Evolutionary conservation across 2,113 vertebrate species (phyloP), one percentile per base, ranked within the genome.

Genomic region (Actenoides lindsayi): DNA sequence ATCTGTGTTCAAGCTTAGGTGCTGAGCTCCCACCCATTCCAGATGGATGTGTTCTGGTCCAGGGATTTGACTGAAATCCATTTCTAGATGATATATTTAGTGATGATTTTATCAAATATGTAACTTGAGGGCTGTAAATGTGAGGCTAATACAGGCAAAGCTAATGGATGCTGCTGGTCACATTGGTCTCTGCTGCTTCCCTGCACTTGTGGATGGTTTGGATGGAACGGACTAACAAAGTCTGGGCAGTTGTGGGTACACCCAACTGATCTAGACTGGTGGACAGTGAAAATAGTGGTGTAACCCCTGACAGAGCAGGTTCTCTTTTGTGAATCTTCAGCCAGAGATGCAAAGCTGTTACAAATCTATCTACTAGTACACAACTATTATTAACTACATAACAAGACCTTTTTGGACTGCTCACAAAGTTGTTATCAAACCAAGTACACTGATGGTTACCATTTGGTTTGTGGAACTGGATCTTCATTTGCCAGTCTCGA

Each of bases 181-280:
- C 1, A 1, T 51, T n/a, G 21, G 53, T 50, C 31, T 81, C 10
- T 3, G 4, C 51, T 53, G 6, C 25, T 44, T 44, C 13, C 31
- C 31, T 39, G 39, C 9, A 4, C 0, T 0, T 28, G 18, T 18
- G 25, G 25, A 8, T 60, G 15, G 33, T 50, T 39, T 54, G 57
- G 39, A 30, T 16, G 31, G 46, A 42, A 54, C 0, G 1, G 5
- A 28, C 16, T 82, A 46, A 20, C 1, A 0, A 41, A 27, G 24
- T 39, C 19, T 53, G 31, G 27, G 25, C 24, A 79, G 21, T 53
- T 41, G 18, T 27, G 48, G 56, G 10, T 56, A 21, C 39, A 60
- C 24, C 28, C 28, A 51, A 0, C 46, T 71, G 46, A 10, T 62
- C 30, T 25, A 57, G 28, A 10, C 28, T 68, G 75, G 12, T 57